Conservation (phyloP, 2,888 invertebrate genomes). For the Lysandra coridon region DNA sequence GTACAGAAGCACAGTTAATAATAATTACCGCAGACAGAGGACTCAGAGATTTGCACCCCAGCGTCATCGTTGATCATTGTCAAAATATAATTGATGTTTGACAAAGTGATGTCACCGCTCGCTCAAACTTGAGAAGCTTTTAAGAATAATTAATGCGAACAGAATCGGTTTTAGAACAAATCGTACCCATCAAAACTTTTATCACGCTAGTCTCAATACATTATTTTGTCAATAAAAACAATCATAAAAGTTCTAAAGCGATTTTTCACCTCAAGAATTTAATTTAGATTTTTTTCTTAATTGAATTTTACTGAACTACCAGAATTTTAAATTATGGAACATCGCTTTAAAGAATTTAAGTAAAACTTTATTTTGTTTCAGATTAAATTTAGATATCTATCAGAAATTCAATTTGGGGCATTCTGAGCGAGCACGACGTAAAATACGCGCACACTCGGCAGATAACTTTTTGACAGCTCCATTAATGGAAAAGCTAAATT, state of each 20-base stretch:
- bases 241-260: neutral
- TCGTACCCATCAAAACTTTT: conserved; percentile 2
- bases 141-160: conserved; percentile 67
- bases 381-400: neutral
- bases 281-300: neutral
- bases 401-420: neutral
- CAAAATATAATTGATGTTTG: conserved; percentile 73
- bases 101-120: conserved; percentile 71
- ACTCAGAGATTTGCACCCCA: conserved; percentile 51
- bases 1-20: conserved; percentile 14
- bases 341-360: neutral
- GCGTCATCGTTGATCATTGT: conserved; percentile 72
- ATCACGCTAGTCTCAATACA: conserved; percentile 2
- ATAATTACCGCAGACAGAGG: conserved; percentile 31
- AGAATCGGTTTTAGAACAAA: conserved; percentile 20
- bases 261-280: neutral
- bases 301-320: too few species aligned
- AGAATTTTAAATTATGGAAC: too few species aligned
- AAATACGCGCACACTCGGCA: neutral
- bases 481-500: neutral
- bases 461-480: conserved; percentile 3
- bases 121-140: conserved; percentile 67
- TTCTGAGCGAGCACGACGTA: neutral
- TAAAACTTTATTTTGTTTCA: neutral
- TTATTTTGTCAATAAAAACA: neutral